These are phyloP conservation scores for Hyperoplus immaculatus DNA, from an alignment of 2,797 vertebrate genomes.

Conservation along the genomic window DNA sequence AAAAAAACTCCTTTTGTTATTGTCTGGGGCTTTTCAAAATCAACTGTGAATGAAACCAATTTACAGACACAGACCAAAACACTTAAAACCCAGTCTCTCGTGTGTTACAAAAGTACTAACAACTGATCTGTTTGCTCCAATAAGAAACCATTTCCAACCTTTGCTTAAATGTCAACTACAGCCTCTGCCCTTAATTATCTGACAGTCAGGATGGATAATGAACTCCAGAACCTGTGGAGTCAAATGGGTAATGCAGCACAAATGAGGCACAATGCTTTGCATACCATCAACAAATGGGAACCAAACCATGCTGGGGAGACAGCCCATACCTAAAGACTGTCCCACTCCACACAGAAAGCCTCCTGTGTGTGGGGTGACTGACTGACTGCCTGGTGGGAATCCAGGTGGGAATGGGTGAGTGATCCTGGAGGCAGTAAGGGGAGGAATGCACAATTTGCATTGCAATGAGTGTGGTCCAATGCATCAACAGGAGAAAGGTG, in stretches of 20 bases:
- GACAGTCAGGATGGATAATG: slow-evolving; percentile 52
- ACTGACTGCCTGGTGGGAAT: slow-evolving; percentile 57
- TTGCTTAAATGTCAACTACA: slow-evolving; percentile 50
- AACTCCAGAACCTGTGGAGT: slow-evolving; percentile 50
- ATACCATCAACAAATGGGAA: slow-evolving; percentile 54
- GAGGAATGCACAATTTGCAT: slow-evolving; percentile 83
- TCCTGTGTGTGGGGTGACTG: slow-evolving; percentile 45
- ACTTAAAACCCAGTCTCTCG: slow-evolving; percentile 4
- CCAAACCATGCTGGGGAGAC: slow-evolving; percentile 35
- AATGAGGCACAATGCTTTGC: slow-evolving; percentile 37
- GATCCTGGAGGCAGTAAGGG: slow-evolving; percentile 69
- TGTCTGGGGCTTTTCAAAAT: slow-evolving; percentile 25
- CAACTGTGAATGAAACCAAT: slow-evolving; percentile 36
- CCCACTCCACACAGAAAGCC: slow-evolving; percentile 42
- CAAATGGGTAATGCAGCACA: slow-evolving; percentile 50
- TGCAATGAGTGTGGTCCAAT: slow-evolving; percentile 78
- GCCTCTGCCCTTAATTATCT: slow-evolving; percentile 61
- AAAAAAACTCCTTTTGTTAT: slow-evolving; percentile 13
- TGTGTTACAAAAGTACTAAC: slow-evolving; percentile 22
- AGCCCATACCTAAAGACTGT: slow-evolving; percentile 46
- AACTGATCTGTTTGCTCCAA: neutral
- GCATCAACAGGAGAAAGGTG: slow-evolving; percentile 84
- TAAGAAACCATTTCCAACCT: slow-evolving; percentile 47
- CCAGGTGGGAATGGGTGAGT: slow-evolving; percentile 75
- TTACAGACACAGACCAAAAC: slow-evolving; percentile 32